Evolutionary conservation across 2,888 invertebrate species (phyloP), one percentile per base, ranked within the genome.

Genomic region (Nomada hirtipes): DNA sequence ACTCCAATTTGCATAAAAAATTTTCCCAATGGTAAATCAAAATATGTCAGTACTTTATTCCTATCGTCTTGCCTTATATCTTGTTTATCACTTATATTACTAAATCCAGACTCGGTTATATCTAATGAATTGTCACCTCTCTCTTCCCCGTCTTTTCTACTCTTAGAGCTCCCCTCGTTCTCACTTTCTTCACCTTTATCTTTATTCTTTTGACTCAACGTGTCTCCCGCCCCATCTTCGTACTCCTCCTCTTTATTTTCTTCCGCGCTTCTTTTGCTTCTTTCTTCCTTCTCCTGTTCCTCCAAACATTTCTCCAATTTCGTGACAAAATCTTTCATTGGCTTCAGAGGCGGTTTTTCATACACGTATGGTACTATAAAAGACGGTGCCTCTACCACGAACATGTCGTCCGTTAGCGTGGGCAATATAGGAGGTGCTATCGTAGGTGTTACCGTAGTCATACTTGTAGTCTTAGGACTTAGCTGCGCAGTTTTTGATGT

Each of bases 301-400:
- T 96, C 95, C 60, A 97, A 94, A 90, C 96, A 95, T 84, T 95
- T 95, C 53, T 95, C 96, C 83, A 97, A 94, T 88, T 95, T 95
- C 52, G 95, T 95, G 47, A 97, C 95, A 92, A 96, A 96, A 85
- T 97, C 96, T 92, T 96, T 96, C 83, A 98, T 95, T 76, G 97
- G 96, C 90, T 97, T 96, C 7, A 96, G 93, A 1, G 98, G 97
- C 13, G 98, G 97, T 92, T 98, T 98, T 93, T 98, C 98, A 94
- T 98, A 98, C 29, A 98, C 97, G 93, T 98, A 98, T 64, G 98
- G 98, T 88, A 98, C 98, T 92, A 98, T 98, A 92, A 98, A 98
- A 29, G 98, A 98, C 9, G 98, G 98, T 44, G 98, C 98, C 94
- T 98, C 98, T 13, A 98, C 97, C 15, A 98, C 98, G 93, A 97